Evolutionary conservation across 2,113 vertebrate genomes (phyloP).

Genomic region (Gnathonemus longibarbis): DNA sequence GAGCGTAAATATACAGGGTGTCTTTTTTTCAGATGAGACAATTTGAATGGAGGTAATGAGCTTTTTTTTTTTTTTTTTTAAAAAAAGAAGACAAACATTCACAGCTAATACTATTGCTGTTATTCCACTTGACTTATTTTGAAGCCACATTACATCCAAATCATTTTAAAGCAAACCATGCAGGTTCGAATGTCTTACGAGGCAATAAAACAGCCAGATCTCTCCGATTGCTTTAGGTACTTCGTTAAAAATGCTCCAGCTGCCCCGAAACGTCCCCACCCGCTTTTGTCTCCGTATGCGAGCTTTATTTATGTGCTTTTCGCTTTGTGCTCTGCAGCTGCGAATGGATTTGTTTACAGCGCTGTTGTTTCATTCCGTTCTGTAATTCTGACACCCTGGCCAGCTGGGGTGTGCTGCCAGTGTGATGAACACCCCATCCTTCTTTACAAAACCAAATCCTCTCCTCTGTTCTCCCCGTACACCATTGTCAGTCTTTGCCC

Average conservation of each 20-base stretch:
- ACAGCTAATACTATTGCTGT: neutral
- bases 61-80: neutral
- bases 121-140: neutral
- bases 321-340: neutral
- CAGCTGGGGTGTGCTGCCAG: neutral
- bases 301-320: neutral
- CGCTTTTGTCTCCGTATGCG: neutral
- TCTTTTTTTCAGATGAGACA: neutral
- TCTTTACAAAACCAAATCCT: neutral
- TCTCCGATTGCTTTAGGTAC: neutral
- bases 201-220: neutral
- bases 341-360: neutral
- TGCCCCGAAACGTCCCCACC: neutral
- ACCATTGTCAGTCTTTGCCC: neutral
- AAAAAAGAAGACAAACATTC: neutral
- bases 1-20: neutral
- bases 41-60: neutral
- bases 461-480: neutral
- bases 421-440: neutral
- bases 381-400: neutral
- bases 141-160: neutral
- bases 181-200: neutral
- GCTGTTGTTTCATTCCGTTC: neutral
- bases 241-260: neutral
- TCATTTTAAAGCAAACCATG: neutral